Evolutionary conservation across 2,113 vertebrate genomes (phyloP), one percentile per base, ranked within the genome.

Genomic region (Microtus pennsylvanicus): DNA sequence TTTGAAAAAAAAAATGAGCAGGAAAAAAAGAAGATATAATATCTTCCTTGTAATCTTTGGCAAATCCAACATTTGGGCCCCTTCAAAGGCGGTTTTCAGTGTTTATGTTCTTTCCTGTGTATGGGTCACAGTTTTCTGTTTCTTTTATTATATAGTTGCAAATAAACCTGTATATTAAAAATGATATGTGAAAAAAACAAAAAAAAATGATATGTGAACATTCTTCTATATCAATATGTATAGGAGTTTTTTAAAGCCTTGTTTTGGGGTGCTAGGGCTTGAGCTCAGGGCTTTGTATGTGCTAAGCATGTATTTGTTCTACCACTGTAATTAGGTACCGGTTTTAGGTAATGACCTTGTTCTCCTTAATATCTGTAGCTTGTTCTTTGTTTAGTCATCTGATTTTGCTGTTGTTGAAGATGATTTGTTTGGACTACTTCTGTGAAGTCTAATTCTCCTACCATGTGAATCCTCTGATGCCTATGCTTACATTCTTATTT

Each of bases 101-200:
- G 35, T 58, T 72, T 86, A 16, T 67, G 30, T 70, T 12, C 61
- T 67, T 88, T 86, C 70, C 42, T 65, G 35, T 72, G 17, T 35
- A 52, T 86, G 52, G 7, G 33, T 72, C 10, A 75, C 35, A 58
- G 8, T 61, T 88, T 21, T 22, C 19, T 87, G 6, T 83, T 91
- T 83, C 38, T 91, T 94, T 96, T 69, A 75, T 76, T 38, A 74
- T 30, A 74, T n/a, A 28, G 58, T 74, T 88, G 21, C 24, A 88
- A 74, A 55, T 16, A 80, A 93, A 91, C 33, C 30, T 80, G 24
- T 24, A 76, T 47, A 69, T 61, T 94, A n/a, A n/a, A n/a, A n/a
- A n/a, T n/a, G n/a, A n/a, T n/a, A n/a, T n/a, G n/a, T n/a, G n/a
- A n/a, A n/a, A n/a, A n/a, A n/a, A n/a, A n/a, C n/a, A n/a, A n/a